Evolutionary conservation across 2,888 invertebrate species (phyloP).

Genomic region (Ecliptopera silaceata): DNA sequence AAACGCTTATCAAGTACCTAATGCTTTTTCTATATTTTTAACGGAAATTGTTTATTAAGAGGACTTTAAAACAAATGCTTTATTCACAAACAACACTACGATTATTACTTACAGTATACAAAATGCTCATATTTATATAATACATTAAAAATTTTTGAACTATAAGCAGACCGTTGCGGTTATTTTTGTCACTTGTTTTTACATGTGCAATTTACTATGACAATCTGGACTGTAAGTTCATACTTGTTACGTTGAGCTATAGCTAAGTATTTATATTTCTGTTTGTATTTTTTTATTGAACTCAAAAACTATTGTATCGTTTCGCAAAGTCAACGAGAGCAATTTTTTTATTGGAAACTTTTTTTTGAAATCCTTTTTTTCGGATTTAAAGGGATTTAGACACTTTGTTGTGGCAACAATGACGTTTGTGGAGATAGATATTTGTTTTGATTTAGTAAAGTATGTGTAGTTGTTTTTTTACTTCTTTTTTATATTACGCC

Average conservation of each 20-base stretch:
- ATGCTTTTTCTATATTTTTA: too few relatives aligned
- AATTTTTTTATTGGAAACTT: conserved; percentile 51
- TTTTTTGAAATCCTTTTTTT: conserved; percentile 78
- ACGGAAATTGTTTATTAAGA: too few relatives aligned
- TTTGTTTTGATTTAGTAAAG: conserved; percentile 79
- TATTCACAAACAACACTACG: too few relatives aligned
- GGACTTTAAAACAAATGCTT: too few relatives aligned
- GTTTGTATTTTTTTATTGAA: conserved; percentile 52
- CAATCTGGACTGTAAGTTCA: background rate
- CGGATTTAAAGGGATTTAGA: conserved; percentile 81
- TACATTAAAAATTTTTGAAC: too few relatives aligned
- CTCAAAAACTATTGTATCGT: conserved; percentile 62
- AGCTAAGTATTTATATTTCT: conserved; percentile 8
- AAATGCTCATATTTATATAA: too few relatives aligned
- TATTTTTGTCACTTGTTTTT: background rate
- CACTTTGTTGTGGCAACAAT: conserved; percentile 82
- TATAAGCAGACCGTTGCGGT: too few relatives aligned
- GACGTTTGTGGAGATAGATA: conserved; percentile 70
- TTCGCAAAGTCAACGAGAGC: conserved; percentile 77
- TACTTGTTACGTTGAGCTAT: background rate
- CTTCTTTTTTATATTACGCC: conserved; percentile 41
- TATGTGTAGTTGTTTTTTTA: conserved; percentile 52
- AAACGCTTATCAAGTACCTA: too few relatives aligned
- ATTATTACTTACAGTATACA: too few relatives aligned
- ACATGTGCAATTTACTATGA: background rate